Evolutionary conservation across 2,113 vertebrate species (phyloP).

Genomic region (Odobenus rosmarus): DNA sequence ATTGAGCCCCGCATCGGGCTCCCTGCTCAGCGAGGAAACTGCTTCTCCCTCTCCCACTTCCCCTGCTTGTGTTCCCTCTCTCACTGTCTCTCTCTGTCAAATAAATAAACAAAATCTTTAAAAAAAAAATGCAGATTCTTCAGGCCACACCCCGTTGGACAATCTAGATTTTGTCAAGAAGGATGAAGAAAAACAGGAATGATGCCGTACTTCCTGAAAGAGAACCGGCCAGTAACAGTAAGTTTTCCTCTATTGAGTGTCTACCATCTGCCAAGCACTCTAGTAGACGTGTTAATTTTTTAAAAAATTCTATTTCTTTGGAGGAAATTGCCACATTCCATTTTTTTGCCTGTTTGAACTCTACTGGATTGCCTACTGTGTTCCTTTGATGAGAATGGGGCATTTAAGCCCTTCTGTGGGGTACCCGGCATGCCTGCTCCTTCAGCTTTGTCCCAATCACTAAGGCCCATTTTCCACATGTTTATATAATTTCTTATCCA

Average conservation of each 20-base stretch:
- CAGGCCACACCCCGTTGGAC: not conserved
- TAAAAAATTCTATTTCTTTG: not conserved
- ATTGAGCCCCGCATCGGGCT: no score
- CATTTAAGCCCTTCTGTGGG: not conserved
- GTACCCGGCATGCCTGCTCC: not conserved
- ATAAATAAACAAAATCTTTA: no score
- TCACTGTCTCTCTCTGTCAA: no score
- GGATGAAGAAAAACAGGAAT: not conserved
- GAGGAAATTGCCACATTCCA: not conserved
- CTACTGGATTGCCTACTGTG: not conserved
- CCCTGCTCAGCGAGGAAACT: no score
- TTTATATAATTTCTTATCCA: constrained; percentile 58
- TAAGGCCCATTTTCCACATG: not conserved
- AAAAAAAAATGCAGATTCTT: not conserved
- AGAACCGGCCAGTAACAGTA: not conserved
- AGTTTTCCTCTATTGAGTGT: not conserved
- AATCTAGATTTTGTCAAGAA: not conserved
- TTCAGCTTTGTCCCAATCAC: constrained; percentile 13
- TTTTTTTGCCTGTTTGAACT: not conserved
- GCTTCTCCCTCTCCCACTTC: no score
- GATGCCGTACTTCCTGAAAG: not conserved
- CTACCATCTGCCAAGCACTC: not conserved
- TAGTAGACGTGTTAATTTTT: not conserved
- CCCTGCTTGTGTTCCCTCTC: no score
- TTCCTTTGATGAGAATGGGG: not conserved